phyloP scores from a whole-genome alignment of 1,140 invertebrate genomes.

The Cydia strobilella region DNA sequence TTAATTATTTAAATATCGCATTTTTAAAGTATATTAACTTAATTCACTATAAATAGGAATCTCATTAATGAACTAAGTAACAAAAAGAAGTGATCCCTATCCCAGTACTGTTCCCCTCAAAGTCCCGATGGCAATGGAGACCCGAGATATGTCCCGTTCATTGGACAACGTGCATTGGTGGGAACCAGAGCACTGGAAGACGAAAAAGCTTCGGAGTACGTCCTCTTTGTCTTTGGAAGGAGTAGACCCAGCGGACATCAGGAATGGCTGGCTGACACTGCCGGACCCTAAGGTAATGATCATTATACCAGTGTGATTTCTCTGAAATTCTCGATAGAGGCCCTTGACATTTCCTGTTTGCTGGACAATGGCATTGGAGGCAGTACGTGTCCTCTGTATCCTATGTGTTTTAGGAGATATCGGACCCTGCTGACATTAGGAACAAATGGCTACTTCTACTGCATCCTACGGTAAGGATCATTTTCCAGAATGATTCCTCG shows the following conservation, averaged over 20 bases:
- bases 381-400: no score
- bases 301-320: background rate
- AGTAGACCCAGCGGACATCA: constrained; percentile 58
- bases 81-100: background rate
- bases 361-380: background rate
- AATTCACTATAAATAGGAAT: background rate
- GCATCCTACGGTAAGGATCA: background rate
- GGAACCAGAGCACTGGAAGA: constrained; percentile 59
- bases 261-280: constrained; percentile 70
- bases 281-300: constrained; percentile 55
- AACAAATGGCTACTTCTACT: background rate
- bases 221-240: constrained; percentile 56
- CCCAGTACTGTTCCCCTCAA: background rate
- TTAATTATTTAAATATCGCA: no score
- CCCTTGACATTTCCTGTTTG: background rate
- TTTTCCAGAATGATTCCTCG: background rate
- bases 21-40: background rate
- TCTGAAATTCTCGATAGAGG: background rate
- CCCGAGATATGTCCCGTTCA: constrained; percentile 47
- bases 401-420: background rate
- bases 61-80: background rate
- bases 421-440: background rate
- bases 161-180: constrained; percentile 66
- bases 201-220: constrained; percentile 39
- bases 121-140: constrained; percentile 42